Conservation (phyloP, 2,888 invertebrate genomes). For the Proisotoma minuta region DNA sequence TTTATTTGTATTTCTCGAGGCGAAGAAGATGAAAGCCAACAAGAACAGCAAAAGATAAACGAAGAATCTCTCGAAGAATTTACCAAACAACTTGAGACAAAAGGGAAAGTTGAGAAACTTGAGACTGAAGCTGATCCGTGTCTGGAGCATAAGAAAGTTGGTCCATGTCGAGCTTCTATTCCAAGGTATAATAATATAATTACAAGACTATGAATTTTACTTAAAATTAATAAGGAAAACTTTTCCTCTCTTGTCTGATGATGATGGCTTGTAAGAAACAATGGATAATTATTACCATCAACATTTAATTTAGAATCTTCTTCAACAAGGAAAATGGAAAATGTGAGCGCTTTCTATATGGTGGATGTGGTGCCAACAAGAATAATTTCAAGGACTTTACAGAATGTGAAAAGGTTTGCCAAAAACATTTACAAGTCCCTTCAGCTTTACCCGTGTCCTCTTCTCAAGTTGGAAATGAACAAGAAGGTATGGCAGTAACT, state of each 20-base stretch:
- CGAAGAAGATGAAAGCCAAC: conserved; percentile 26
- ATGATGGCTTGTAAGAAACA: background rate
- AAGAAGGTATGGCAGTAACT: background rate
- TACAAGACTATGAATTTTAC: background rate
- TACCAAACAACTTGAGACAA: conserved; percentile 22
- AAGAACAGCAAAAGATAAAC: conserved; percentile 30
- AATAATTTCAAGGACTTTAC: conserved; percentile 37
- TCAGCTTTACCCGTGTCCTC: background rate
- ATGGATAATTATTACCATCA: background rate
- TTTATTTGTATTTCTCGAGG: too few relatives aligned
- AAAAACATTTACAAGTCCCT: conserved; percentile 20
- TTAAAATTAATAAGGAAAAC: conserved; percentile 2
- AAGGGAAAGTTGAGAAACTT: conserved; percentile 24
- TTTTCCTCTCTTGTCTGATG: background rate
- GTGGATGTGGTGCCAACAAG: conserved; percentile 45
- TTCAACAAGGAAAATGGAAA: conserved; percentile 29
- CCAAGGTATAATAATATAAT: conserved; percentile 25
- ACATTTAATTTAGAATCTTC: conserved; percentile 17
- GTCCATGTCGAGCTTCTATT: conserved; percentile 33
- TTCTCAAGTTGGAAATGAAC: background rate
- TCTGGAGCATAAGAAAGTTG: conserved; percentile 23
- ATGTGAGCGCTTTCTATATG: conserved; percentile 41
- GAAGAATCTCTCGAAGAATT: conserved; percentile 28
- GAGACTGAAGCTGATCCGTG: conserved; percentile 29
- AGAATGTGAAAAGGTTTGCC: conserved; percentile 36